Base-by-base conservation (phyloP, 1,140 invertebrate species). In the Heliconius himera region DNA sequence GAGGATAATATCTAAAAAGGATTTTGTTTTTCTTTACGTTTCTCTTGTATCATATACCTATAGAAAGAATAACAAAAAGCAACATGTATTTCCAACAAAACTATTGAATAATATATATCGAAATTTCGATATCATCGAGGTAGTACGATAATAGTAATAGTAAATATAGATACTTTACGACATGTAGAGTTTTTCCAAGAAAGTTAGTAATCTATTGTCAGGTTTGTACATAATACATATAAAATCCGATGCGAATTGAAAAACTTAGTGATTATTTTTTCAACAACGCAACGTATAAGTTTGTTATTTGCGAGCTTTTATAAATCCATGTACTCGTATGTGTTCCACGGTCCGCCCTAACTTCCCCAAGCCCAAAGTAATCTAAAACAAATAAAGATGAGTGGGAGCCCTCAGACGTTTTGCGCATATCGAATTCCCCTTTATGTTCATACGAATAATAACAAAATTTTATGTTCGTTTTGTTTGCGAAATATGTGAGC, bases 301-400 rank as follows among this genome's bases (percentile, higher is more conserved):
- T 89, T 85, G 83, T 89, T 88, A 86, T 86, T 85, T 77, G 73
- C 73, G 85, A 86, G 56, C 85, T 80, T 84, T 86, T 89, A 88
- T 84, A 89, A 91, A 87, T 90, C 85, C 80, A 71, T n/a, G 83
- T 46, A 46, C 41, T 46, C 41, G 13, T 81, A 83, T 90, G 85
- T 89, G 83, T 84, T 87, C 86, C 86, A 78, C 85, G 81, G 83
- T 83, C 85, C 84, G 74, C 77, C 80, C 84, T 49, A 91, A 92
- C 87, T 92, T 89, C 83, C 74, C 75, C 79, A 81, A 86, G 79
- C 89, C 91, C 90, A 88, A 93, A 93, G 91, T 93, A 92, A 92
- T 93, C 89, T 92, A 91, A 93, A 92, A 93, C 89, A 92, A 91
- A 93, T 92, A 93, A 92, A 92, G 90, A 92, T 89, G 89, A 92